These are phyloP conservation scores for Calidris pugnax DNA, from an alignment of 2,113 vertebrate species.

Conservation along the genomic window DNA sequence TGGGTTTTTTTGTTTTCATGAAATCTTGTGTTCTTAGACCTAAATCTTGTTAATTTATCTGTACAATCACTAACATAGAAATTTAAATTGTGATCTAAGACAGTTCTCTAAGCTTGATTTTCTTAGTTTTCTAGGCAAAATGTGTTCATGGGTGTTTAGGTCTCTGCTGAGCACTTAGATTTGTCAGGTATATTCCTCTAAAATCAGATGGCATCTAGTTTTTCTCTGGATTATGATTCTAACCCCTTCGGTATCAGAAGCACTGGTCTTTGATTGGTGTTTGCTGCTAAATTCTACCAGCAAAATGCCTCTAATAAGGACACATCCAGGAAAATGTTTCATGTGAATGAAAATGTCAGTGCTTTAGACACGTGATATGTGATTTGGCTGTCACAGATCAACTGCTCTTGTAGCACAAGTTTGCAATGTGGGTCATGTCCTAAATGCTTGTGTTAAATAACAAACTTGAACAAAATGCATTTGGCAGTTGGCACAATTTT, in stretches of 20 bases:
- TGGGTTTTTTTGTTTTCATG: background rate
- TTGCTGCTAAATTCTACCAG: background rate
- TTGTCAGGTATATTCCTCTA: background rate
- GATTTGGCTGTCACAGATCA: background rate
- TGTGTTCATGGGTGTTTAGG: background rate
- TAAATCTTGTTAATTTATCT: background rate
- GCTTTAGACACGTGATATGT: accelerated
- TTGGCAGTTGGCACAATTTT: background rate
- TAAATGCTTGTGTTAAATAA: background rate
- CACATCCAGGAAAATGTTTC: background rate
- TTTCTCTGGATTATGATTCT: background rate
- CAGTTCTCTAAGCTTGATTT: background rate
- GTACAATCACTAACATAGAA: background rate
- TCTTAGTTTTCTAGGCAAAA: background rate
- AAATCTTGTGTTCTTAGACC: background rate
- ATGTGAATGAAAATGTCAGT: background rate
- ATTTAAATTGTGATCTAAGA: accelerated
- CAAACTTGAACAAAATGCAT: accelerated
- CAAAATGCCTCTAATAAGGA: background rate
- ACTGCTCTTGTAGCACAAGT: background rate
- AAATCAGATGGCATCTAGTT: background rate
- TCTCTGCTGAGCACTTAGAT: background rate
- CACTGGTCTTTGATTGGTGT: background rate
- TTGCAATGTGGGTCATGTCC: background rate
- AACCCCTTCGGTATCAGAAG: background rate